Evolutionary conservation across 2,113 vertebrate species (phyloP), one percentile per base, ranked within the genome.

Genomic region (Suricata suricatta): DNA sequence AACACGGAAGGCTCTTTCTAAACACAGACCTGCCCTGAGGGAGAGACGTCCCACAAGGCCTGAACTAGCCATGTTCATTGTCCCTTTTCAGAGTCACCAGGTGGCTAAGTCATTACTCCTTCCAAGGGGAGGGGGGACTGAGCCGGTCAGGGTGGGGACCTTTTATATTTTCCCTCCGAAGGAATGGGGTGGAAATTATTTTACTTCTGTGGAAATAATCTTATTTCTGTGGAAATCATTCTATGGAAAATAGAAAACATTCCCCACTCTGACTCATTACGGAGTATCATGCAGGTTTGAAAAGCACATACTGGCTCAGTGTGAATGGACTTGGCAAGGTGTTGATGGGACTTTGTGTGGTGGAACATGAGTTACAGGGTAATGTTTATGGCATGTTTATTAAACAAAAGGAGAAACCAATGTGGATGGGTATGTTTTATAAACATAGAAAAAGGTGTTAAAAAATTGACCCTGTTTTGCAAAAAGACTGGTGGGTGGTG

Each of bases 321-420:
- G n/a, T 64, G 25, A 71, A 13, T 63, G 68, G 52, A 23, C 38
- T 35, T 54, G 16, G 29, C 57, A 92, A 81, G 25, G 41, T 74
- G 35, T 81, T 47, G 54, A 4, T 50, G 31, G 57, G 84, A 35
- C 54, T 93, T 76, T 33, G 23, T 11, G 27, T 50, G 68, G 19
- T 86, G 57, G 80, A 92, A 82, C 64, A 71, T 54, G 35, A 63
- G 25, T 35, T 60, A 50, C 31, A 76, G 35, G 21, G 19, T 80
- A 71, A 66, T 63, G 74, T 95, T 95, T 84, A 41, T 31, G 64
- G 21, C 5, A 4, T 27, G 47, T 92, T n/a, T 71, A 41, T 38
- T 52, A 95, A 95, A 64, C 64, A 66, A 66, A 96, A 94, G 50
- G 72, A 93, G 88, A 95, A 95, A 35, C 41, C 13, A 29, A 11